A percentile compares a stretch with the other conserved stretches of the same genome.
Conservation (phyloP, 1,140 invertebrate species). For the Paralvinella palmiformis region DNA sequence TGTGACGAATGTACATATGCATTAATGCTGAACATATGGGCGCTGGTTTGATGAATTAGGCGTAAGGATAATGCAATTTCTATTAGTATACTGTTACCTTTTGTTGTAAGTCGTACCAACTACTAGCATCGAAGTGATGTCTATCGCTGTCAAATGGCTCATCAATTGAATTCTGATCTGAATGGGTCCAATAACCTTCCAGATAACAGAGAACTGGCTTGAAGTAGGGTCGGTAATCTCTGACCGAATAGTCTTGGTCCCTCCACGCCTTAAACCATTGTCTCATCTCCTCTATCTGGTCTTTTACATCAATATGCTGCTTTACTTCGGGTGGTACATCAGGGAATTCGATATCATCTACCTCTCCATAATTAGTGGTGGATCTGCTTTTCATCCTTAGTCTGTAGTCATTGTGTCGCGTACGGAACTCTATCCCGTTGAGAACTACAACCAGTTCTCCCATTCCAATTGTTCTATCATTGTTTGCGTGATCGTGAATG, state of each 20-base stretch:
- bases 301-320: constrained; percentile 13
- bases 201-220: constrained; percentile 39
- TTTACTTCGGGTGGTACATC: constrained; percentile 1
- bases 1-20: too few species aligned
- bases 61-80: too few species aligned
- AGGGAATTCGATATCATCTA: constrained; percentile 19
- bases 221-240: constrained; percentile 38
- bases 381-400: constrained; percentile 7
- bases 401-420: constrained; percentile 21
- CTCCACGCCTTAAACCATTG: constrained; percentile 38
- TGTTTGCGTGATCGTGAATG: constrained; percentile 23
- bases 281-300: constrained; percentile 36
- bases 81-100: too few species aligned
- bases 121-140: neutral
- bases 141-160: constrained; percentile 27
- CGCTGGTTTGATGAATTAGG: too few species aligned
- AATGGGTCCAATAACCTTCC: constrained; percentile 36
- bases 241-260: constrained; percentile 23
- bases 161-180: constrained; percentile 18
- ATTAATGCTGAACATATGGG: too few species aligned
- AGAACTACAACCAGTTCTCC: constrained; percentile 28
- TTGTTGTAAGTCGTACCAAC: neutral
- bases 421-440: constrained; percentile 21
- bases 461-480: constrained; percentile 33
- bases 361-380: neutral